Evolutionary conservation across 37 sponge, comb jelly and placozoan genomes (phyloP).

Genomic region (Tethya wilhelma): DNA sequence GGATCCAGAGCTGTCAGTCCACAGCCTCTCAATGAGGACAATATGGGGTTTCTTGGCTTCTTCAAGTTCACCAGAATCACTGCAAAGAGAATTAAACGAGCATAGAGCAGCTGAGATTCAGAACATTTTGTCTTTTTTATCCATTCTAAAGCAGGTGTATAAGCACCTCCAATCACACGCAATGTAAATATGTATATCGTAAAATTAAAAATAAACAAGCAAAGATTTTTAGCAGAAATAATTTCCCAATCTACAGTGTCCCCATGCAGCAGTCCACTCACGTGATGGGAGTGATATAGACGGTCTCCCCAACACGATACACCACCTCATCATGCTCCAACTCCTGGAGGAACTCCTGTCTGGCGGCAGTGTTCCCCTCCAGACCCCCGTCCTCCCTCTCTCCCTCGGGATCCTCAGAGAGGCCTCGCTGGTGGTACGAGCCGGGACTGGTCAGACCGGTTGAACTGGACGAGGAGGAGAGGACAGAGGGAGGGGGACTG

Average conservation of each 20-base stretch:
- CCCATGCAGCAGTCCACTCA: background rate
- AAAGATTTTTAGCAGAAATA: too few relatives aligned
- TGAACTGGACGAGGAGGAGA: background rate
- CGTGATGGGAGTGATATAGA: constrained; percentile 40
- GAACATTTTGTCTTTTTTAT: too few relatives aligned
- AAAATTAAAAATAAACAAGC: too few relatives aligned
- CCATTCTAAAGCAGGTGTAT: too few relatives aligned
- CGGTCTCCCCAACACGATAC: constrained; percentile 53
- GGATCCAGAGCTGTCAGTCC: constrained; percentile 51
- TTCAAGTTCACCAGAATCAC: constrained; percentile 13
- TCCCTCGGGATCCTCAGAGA: background rate
- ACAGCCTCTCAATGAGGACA: constrained; percentile 71
- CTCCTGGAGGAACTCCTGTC: constrained; percentile 14
- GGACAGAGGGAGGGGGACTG: background rate
- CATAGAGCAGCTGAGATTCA: too few relatives aligned
- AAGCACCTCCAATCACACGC: too few relatives aligned
- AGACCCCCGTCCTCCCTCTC: background rate
- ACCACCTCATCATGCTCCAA: constrained; percentile 9
- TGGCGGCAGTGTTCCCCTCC: constrained; percentile 2
- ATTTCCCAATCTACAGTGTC: too few relatives aligned
- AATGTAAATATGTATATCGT: too few relatives aligned
- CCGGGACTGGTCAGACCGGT: background rate
- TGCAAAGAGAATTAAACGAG: too few relatives aligned
- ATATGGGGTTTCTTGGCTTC: constrained; percentile 57
- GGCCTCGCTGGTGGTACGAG: background rate